A percentile compares a stretch with the other conserved stretches of the same genome.
These are phyloP conservation scores for Salvator merianae DNA, from an alignment of 2,113 vertebrate species.

Conservation along the genomic window DNA sequence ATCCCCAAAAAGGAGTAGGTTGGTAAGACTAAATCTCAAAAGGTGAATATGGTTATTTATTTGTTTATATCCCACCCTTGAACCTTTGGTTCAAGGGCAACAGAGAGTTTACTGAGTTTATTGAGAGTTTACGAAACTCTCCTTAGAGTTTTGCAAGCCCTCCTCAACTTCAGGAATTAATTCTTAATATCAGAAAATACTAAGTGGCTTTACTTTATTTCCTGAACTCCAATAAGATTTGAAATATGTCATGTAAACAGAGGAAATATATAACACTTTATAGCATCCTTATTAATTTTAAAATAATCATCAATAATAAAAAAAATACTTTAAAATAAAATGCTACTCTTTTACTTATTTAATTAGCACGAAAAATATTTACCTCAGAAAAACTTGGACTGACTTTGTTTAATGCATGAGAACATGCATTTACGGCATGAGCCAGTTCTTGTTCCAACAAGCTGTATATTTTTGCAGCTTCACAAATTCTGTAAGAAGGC, in stretches of 20 bases:
- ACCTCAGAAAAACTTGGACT: conserved; percentile 95
- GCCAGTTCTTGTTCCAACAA: conserved; percentile 96
- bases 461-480: conserved; percentile 92
- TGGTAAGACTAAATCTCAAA: too few species aligned
- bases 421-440: conserved; percentile 95
- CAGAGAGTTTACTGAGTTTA: too few species aligned
- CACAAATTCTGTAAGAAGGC: conserved; percentile 85
- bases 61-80: too few species aligned
- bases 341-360: neutral
- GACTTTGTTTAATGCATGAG: conserved; percentile 98
- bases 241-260: neutral
- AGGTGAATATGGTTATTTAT: too few species aligned
- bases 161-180: conserved; percentile 5
- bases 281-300: neutral
- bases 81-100: too few species aligned
- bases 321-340: neutral
- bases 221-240: neutral
- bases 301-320: neutral
- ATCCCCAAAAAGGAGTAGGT: too few species aligned
- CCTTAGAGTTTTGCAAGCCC: neutral
- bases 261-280: neutral
- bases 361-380: conserved; percentile 12
- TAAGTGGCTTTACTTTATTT: neutral
- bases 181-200: neutral
- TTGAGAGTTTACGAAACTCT: too few species aligned